Base-by-base conservation (phyloP, 2,888 invertebrate genomes). In the Acanthosepion pharaonis region DNA sequence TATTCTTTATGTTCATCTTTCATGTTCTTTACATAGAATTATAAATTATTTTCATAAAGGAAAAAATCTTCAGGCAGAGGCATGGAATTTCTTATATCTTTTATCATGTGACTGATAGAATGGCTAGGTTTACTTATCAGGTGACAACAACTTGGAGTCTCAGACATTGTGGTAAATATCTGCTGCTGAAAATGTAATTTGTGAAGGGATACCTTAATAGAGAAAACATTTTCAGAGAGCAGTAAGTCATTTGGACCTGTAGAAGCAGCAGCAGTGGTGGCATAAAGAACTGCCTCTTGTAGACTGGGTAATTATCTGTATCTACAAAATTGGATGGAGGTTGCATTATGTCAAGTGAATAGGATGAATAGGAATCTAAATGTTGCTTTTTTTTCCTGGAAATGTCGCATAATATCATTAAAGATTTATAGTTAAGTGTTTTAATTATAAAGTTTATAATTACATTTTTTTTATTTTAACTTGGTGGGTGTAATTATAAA, bases 151-250 rank as follows among this genome's bases (percentile, higher is more conserved):
- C 4, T 78, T 33, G n/a, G 78, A 78, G 78, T 78, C n/a, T 15
- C 78, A 78, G 78, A 33, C 78, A 78, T 33, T n/a, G 59, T 59
- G n/a, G 78, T 15, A 78, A 78, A 33, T 78, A 9, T 78, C 78
- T 78, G n/a, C n/a, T 78, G 78, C 78, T 78, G 78, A 78, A 33
- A 78, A 78, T 78, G 33, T 78, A n/a, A 78, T 78, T 78, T n/a
- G n/a, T n/a, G 78, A 78, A 78, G 78, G 33, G 78, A n/a, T 55
- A 9, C 55, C 20, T 55, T 55, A 15, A 55, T 55, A 55, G 55
- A 55, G 55, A 59, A 23, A 59, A 59, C 59, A 59, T 59, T 59
- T 59, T 59, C 59, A 59, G 59, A 59, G 59, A 20, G 59, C 59
- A 59, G 59, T 59, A 59, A 59, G 15, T 78, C 78, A 33, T 11